Conservation (phyloP, 2,797 vertebrate species). For the Crocidura indochinensis region DNA sequence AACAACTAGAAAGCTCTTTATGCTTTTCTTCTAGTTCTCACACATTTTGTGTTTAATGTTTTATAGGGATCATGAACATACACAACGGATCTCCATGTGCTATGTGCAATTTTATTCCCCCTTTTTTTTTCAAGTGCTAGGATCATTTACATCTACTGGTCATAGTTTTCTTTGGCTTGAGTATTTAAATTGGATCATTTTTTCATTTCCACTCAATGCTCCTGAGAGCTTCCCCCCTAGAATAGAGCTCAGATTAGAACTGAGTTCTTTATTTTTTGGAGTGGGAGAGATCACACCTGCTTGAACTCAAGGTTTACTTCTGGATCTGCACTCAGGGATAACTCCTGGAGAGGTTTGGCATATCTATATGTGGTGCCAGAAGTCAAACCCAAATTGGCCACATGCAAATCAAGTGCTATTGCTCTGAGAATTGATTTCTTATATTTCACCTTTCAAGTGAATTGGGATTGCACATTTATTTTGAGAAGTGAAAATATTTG, state of each 20-base stretch:
- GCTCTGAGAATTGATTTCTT: not conserved
- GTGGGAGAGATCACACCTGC: not conserved
- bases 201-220: no score
- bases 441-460: not conserved
- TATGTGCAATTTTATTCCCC: not conserved
- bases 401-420: no score
- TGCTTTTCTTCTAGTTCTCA: conserved; percentile 31
- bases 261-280: not conserved
- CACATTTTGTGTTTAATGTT: not conserved
- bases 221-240: not conserved
- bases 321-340: no score
- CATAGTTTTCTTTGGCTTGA: not conserved
- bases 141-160: not conserved
- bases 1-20: not conserved
- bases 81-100: not conserved
- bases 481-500: conserved; percentile 38
- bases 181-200: no score
- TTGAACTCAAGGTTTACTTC: no score
- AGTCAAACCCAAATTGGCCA: no score
- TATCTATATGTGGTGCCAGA: no score
- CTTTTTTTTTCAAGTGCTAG: not conserved
- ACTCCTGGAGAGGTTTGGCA: no score
- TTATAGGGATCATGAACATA: not conserved
- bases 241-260: not conserved
- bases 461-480: not conserved